A percentile compares a stretch with the other conserved stretches of the same genome.
These are phyloP conservation scores for Alcedo quadribrachys DNA, from an alignment of 2,797 vertebrate species.

Conservation along the genomic window DNA sequence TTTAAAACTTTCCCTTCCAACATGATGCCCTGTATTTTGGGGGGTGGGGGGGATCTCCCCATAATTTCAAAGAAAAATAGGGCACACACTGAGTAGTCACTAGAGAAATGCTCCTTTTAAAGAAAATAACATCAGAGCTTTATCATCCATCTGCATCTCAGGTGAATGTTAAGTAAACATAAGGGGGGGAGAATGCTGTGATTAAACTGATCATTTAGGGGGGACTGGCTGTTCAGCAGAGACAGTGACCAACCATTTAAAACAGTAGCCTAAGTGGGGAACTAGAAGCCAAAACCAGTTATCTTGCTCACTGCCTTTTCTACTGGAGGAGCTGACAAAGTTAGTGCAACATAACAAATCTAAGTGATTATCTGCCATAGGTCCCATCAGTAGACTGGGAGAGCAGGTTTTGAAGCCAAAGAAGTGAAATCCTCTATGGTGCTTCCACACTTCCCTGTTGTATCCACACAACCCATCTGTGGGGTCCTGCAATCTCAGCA, in stretches of 20 bases:
- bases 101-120: not conserved
- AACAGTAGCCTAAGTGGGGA: not conserved
- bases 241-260: not conserved
- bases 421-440: accelerated
- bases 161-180: not conserved
- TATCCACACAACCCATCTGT: not conserved
- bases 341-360: not conserved
- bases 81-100: not conserved
- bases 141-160: not conserved
- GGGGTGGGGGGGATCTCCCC: not conserved
- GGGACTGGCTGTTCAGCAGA: not conserved
- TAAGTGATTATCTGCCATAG: not conserved
- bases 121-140: constrained; percentile 10
- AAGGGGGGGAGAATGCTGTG: accelerated
- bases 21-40: not conserved
- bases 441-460: not conserved
- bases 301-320: not conserved
- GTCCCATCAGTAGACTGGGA: not conserved
- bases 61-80: not conserved
- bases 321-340: not conserved
- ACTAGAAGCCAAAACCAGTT: not conserved
- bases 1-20: not conserved
- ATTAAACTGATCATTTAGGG: not conserved
- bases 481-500: not conserved
- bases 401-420: not conserved